A percentile compares a stretch with the other conserved stretches of the same genome.
These are phyloP conservation scores for Corydoras maculifer DNA, from an alignment of 2,113 vertebrate species.

Conservation along the genomic window DNA sequence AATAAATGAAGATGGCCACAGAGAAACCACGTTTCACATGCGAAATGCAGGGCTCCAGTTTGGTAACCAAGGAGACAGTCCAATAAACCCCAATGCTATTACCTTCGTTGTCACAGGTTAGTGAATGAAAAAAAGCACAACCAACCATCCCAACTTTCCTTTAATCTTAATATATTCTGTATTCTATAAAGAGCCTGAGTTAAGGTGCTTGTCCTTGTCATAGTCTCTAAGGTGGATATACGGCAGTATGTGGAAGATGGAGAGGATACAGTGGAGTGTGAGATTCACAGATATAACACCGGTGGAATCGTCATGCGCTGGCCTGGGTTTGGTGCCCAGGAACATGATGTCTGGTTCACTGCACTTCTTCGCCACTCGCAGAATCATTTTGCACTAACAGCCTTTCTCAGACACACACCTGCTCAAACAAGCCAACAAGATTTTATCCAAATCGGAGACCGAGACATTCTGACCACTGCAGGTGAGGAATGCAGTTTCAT, in stretches of 20 bases:
- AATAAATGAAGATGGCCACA: conserved; percentile 13
- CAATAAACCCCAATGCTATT: conserved; percentile 50
- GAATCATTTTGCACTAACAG: conserved; percentile 44
- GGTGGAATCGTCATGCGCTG: conserved; percentile 53
- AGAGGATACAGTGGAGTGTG: conserved; percentile 53
- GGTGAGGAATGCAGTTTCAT: conserved; percentile 47
- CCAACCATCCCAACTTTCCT: not conserved
- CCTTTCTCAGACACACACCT: conserved; percentile 59
- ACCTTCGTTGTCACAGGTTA: conserved; percentile 64
- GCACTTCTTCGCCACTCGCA: conserved; percentile 53
- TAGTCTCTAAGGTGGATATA: conserved; percentile 59
- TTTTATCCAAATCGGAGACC: conserved; percentile 48
- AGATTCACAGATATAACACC: conserved; percentile 59
- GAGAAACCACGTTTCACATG: conserved; percentile 39
- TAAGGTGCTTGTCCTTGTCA: not conserved
- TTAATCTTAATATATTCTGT: not conserved
- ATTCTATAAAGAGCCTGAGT: not conserved
- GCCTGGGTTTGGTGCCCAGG: conserved; percentile 49
- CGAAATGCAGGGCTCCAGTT: conserved; percentile 62
- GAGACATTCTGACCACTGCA: conserved; percentile 48
- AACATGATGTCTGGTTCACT: conserved; percentile 60
- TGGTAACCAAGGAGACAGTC: conserved; percentile 51
- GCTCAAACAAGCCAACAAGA: conserved; percentile 36
- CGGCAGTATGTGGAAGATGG: conserved; percentile 44
- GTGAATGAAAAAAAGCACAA: not conserved